phyloP scores from a whole-genome alignment of 1,140 invertebrate genomes.

The Heliconius congener region DNA sequence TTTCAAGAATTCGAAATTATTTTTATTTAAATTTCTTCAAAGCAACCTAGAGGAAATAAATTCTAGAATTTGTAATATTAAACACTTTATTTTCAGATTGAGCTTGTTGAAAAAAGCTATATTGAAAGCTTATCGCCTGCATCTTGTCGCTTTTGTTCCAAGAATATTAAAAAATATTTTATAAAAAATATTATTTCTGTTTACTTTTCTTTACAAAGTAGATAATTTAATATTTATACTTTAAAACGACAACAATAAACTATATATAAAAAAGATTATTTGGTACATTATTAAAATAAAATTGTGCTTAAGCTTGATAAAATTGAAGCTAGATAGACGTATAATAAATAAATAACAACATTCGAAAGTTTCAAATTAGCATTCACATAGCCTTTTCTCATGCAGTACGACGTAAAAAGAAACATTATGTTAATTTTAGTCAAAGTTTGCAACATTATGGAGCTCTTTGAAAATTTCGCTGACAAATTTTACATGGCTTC shows the following conservation, averaged over 20 bases:
- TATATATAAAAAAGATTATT: no score
- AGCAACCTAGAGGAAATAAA: not conserved
- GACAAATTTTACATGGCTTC: conserved; percentile 24
- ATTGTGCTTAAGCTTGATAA: no score
- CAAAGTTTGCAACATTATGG: not conserved
- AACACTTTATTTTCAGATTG: not conserved
- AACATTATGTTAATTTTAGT: conserved; percentile 18
- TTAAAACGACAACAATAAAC: no score
- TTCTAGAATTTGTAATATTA: not conserved
- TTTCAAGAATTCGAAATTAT: not conserved
- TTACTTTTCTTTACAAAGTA: no score
- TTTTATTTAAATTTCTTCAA: not conserved
- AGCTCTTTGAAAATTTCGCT: conserved; percentile 23
- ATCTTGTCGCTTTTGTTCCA: not conserved
- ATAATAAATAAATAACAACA: not conserved
- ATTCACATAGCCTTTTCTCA: not conserved
- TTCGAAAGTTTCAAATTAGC: not conserved
- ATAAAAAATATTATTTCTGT: no score
- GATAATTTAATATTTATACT: no score
- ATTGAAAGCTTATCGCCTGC: conserved; percentile 10
- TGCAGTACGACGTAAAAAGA: conserved; percentile 1
- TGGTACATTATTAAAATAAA: no score
- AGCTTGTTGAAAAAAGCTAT: not conserved
- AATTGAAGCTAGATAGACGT: not conserved
- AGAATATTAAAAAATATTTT: not conserved